phyloP scores from a whole-genome alignment of 2,797 vertebrate species.

The Sylvia borin region DNA sequence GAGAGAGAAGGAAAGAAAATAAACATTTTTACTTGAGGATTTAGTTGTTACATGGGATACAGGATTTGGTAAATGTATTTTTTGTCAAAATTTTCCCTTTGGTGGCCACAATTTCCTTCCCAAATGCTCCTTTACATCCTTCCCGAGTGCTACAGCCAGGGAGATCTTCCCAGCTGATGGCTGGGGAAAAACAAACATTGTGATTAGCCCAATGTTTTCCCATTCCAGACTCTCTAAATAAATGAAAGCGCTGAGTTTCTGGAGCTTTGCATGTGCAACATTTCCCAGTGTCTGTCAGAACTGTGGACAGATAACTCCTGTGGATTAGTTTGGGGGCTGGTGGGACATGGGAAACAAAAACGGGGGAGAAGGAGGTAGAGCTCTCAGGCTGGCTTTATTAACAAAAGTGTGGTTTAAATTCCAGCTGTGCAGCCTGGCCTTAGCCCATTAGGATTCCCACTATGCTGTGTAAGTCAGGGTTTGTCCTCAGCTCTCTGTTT shows the following conservation, averaged over 20 bases:
- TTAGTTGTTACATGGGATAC: not conserved
- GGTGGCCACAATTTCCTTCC: not conserved
- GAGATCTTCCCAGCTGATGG: not conserved
- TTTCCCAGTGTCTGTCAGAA: not conserved
- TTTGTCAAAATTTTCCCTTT: not conserved
- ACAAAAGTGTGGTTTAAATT: not conserved
- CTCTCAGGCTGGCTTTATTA: not conserved
- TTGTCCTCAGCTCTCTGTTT: not conserved
- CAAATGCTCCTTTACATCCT: not conserved
- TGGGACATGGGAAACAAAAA: not conserved
- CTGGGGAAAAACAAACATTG: not conserved
- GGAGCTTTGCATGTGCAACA: not conserved
- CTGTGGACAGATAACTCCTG: not conserved
- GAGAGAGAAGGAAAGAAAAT: not conserved
- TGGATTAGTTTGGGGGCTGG: not conserved
- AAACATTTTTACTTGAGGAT: not conserved
- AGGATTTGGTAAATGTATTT: not conserved
- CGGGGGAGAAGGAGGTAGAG: not conserved
- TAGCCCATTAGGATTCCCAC: conserved; percentile 46
- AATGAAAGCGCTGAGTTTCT: not conserved
- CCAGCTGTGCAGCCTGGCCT: not conserved
- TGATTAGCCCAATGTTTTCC: conserved; percentile 1
- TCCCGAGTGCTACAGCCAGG: not conserved
- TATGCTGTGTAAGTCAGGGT: conserved; percentile 8
- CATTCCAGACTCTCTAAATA: not conserved